Evolutionary conservation across 2,888 invertebrate genomes (phyloP).

Genomic region (Dicranocentrus wangi): DNA sequence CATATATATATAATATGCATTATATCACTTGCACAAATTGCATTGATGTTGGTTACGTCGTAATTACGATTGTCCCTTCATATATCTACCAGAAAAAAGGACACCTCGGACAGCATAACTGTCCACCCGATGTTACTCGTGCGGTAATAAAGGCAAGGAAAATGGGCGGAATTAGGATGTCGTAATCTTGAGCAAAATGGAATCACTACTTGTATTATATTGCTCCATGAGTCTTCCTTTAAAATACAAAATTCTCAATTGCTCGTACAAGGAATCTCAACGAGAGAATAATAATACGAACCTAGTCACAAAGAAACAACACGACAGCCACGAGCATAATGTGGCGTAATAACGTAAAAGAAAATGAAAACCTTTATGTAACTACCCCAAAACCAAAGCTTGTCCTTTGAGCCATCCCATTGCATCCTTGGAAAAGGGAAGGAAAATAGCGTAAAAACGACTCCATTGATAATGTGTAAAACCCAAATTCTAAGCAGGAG

Average conservation of each 20-base stretch:
- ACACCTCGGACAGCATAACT: conserved; percentile 25
- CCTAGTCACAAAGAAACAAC: conserved; percentile 30
- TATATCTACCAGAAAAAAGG: conserved; percentile 44
- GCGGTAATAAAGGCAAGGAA: conserved; percentile 24
- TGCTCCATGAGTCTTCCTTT: no score
- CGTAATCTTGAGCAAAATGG: conserved; percentile 24
- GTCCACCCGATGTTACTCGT: conserved; percentile 26
- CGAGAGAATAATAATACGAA: not conserved
- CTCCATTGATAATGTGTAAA: no score
- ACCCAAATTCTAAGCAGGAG: no score
- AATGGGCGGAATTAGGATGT: conserved; percentile 41
- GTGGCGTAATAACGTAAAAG: conserved; percentile 54
- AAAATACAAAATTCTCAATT: no score
- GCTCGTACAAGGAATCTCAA: no score
- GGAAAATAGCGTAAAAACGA: no score
- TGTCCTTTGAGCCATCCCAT: not conserved
- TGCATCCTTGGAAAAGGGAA: no score
- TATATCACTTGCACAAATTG: not conserved
- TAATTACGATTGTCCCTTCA: conserved; percentile 35
- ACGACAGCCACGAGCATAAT: conserved; percentile 44
- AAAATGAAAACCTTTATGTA: conserved; percentile 49
- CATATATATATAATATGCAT: no score
- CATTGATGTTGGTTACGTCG: conserved; percentile 22
- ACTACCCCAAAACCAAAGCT: conserved; percentile 46
- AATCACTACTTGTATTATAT: conserved; percentile 25